Conservation (phyloP, 2,113 vertebrate genomes). For the Eulemur macaco region DNA sequence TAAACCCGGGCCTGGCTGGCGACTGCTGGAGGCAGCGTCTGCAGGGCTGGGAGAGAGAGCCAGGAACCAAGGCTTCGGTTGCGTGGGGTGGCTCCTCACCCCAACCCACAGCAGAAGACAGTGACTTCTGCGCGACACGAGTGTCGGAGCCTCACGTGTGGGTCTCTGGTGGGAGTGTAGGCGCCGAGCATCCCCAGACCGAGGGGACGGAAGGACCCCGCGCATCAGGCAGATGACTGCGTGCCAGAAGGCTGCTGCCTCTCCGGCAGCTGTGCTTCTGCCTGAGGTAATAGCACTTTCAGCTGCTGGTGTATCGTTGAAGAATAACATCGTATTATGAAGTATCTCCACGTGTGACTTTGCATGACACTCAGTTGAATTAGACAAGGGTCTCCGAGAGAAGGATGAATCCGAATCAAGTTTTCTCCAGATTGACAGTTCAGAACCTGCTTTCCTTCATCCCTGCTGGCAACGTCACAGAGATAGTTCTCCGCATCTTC, state of each 20-base stretch:
- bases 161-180: fast-evolving
- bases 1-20: neutral
- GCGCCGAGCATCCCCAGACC: neutral
- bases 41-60: neutral
- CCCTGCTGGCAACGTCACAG: fast-evolving
- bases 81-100: fast-evolving
- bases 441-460: neutral
- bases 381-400: neutral
- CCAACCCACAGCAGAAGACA: neutral
- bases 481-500: neutral
- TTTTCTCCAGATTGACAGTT: neutral
- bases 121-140: fast-evolving
- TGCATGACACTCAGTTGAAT: neutral
- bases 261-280: neutral
- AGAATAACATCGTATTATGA: neutral
- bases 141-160: fast-evolving
- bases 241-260: too few species aligned
- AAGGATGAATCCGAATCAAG: neutral
- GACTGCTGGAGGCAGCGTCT: neutral
- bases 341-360: neutral
- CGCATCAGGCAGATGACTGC: neutral
- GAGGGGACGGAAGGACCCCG: too few species aligned
- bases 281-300: neutral
- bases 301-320: neutral
- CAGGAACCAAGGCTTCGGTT: fast-evolving